Evolutionary conservation across 2,113 vertebrate species (phyloP).

Genomic region (Hassar affinis): DNA sequence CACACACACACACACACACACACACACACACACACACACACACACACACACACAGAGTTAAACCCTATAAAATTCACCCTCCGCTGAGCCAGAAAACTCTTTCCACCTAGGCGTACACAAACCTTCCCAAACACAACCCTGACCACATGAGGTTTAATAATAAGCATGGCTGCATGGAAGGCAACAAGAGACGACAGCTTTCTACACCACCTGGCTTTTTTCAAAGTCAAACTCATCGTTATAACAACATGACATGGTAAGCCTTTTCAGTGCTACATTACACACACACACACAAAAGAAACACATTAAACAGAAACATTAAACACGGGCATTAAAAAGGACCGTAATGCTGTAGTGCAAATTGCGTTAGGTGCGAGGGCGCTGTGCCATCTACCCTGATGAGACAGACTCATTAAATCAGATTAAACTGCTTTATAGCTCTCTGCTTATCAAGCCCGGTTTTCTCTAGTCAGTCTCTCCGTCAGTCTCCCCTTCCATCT

Average conservation of each 20-base stretch:
- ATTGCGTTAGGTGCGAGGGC: background rate
- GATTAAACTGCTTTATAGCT: background rate
- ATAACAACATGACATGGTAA: background rate
- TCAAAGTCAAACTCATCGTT: constrained; percentile 14
- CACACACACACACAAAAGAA: background rate
- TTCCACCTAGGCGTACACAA: constrained; percentile 4
- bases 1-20: background rate
- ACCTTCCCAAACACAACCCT: background rate
- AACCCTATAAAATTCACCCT: background rate
- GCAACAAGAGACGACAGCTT: background rate
- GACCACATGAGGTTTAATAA: constrained; percentile 7
- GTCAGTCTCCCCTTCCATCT: background rate
- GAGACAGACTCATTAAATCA: constrained; percentile 10
- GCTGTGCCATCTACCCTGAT: constrained; percentile 8
- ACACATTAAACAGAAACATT: background rate
- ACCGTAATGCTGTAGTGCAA: background rate
- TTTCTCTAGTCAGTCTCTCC: background rate
- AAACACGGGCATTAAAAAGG: background rate
- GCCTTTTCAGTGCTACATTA: background rate
- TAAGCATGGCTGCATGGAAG: background rate
- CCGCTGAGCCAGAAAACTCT: constrained; percentile 12
- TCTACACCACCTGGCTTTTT: constrained; percentile 4
- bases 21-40: background rate
- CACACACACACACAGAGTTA: background rate
- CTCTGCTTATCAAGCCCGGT: background rate